Percentiles rank a stretch among this genome's conserved stretches.
These are phyloP conservation scores for Galago senegalensis DNA, from an alignment of 2,797 vertebrate genomes.

Conservation along the genomic window DNA sequence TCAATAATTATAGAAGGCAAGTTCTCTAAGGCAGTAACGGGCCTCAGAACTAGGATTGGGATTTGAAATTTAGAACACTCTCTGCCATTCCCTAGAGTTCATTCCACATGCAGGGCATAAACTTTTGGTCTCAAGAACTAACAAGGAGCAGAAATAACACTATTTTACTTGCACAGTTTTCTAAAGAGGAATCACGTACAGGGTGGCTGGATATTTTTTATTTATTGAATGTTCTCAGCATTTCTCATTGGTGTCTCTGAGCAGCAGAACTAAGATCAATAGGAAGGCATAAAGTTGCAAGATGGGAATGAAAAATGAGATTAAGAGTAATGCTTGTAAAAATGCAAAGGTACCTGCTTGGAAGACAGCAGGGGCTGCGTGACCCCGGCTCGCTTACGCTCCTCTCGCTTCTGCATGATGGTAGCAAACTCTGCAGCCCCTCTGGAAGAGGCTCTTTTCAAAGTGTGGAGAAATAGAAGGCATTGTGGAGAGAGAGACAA, in stretches of 20 bases:
- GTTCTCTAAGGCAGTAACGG: slow-evolving; percentile 61
- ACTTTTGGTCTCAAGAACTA: slow-evolving; percentile 64
- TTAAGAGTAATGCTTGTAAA: slow-evolving; percentile 77
- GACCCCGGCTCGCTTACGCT: background rate
- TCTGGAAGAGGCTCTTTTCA: background rate
- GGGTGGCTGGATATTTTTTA: slow-evolving; percentile 83
- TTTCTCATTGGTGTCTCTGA: slow-evolving; percentile 84
- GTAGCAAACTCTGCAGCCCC: too few relatives aligned
- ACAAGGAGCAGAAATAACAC: slow-evolving; percentile 67
- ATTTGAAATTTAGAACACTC: slow-evolving; percentile 74
- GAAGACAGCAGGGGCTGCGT: background rate
- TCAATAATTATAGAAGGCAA: slow-evolving; percentile 81
- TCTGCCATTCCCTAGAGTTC: slow-evolving; percentile 34
- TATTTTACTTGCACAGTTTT: slow-evolving; percentile 73
- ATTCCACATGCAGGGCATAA: slow-evolving; percentile 70
- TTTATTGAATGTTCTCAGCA: slow-evolving; percentile 82
- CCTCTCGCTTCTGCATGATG: background rate
- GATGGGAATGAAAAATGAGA: slow-evolving; percentile 84
- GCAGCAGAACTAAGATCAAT: slow-evolving; percentile 83
- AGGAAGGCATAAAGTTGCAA: slow-evolving; percentile 80
- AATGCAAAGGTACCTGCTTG: slow-evolving; percentile 74
- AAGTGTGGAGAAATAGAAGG: slow-evolving; percentile 22
- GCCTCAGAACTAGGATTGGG: slow-evolving; percentile 41
- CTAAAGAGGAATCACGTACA: slow-evolving; percentile 77
- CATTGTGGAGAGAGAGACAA: background rate